Evolutionary conservation across 2,888 invertebrate species (phyloP).

Genomic region (Strigamia maritima): DNA sequence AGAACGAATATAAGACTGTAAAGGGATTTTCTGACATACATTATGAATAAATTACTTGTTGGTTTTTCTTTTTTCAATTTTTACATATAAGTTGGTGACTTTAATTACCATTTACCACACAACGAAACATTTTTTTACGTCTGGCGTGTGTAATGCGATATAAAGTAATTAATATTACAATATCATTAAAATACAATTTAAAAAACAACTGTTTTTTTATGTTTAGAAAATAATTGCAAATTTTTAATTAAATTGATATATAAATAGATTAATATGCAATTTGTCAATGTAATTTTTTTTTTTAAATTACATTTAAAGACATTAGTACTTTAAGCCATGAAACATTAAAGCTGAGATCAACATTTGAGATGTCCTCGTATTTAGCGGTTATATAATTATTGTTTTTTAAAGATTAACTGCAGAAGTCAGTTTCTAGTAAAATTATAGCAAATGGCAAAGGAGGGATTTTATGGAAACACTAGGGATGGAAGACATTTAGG

Average conservation of each 20-base stretch:
- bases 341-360: no score
- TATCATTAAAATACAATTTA: not conserved
- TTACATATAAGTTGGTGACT: not conserved
- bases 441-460: conserved; percentile 1
- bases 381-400: no score
- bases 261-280: no score
- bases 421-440: not conserved
- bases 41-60: conserved; percentile 18
- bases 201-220: not conserved
- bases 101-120: not conserved
- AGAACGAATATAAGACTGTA: not conserved
- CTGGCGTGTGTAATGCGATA: not conserved
- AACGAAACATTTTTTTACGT: not conserved
- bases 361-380: no score
- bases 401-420: not conserved
- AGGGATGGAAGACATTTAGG: not conserved
- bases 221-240: no score
- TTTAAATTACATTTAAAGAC: no score
- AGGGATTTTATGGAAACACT: not conserved
- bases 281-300: no score
- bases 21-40: conserved; percentile 12
- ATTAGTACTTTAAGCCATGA: no score
- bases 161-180: not conserved
- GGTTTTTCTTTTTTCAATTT: not conserved
- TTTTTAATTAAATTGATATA: no score